Base-by-base conservation (phyloP, 23 tunicate genomes). In the Styela clava region DNA sequence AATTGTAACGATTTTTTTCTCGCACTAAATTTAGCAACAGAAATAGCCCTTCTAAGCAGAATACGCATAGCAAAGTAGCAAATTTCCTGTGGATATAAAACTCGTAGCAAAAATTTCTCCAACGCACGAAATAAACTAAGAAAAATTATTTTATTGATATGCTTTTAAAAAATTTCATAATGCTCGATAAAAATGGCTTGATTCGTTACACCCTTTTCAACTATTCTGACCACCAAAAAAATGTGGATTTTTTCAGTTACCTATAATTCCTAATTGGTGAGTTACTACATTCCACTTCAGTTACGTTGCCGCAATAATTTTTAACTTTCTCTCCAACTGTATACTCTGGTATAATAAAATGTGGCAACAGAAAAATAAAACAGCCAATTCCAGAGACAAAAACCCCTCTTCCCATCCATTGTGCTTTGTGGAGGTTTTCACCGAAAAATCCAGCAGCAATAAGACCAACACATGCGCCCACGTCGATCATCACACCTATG, bases 271-370 rank as follows among this genome's bases (percentile, higher is more conserved):
- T 68, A 16, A 68, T 24, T 24, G 73, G 73, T 68, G 16, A 16
- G 16, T 29, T 18, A 24, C 16, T 24, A 21, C 73, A 68, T 16
- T 68, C 28, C 9, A 31, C 20, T 20, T 16, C 28, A 12, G 73
- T 68, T 68, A 68, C 73, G 73, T 68, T 68, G 24, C 73, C 73
- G 28, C 73, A 68, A 31, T 68, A 68, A 24, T 68, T 68, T 21
- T 16, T 68, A 31, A 68, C 16, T 68, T 68, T 31, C 16, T 68
- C 73, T 16, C 73, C 28, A 29, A 68, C 16, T 68, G 24, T 31
- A 24, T 68, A 68, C n/a, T 12, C n/a, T 16, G 73, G 73, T 31
- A 31, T 24, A 16, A 21, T 24, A 24, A 68, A 68, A 16, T 68
- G 73, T 12, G 73, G 73, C 9, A 68, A 24, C 16, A 31, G 27